phyloP scores from a whole-genome alignment of 2,113 vertebrate genomes.

The Suncus etruscus region DNA sequence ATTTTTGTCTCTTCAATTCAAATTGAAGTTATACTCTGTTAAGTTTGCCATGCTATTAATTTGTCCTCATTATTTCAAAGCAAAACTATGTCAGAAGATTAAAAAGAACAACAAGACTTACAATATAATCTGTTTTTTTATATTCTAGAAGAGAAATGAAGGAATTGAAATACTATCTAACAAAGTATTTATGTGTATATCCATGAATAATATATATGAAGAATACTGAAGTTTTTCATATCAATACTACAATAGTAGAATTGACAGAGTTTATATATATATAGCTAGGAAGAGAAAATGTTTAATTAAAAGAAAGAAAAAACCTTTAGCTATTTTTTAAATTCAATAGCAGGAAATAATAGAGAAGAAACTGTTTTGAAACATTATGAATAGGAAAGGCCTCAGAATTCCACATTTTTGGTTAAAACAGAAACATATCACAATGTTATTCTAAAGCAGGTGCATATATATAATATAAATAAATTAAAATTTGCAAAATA shows the following conservation, averaged over 20 bases:
- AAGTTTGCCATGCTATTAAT: slow-evolving; percentile 59
- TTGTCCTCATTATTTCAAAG: slow-evolving; percentile 76
- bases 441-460: slow-evolving; percentile 34
- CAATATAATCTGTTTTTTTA: slow-evolving; percentile 64
- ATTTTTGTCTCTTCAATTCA: slow-evolving; percentile 78
- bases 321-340: slow-evolving; percentile 77
- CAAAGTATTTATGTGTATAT: slow-evolving; percentile 66
- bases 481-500: slow-evolving; percentile 59
- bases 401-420: slow-evolving; percentile 53
- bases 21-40: slow-evolving; percentile 71
- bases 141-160: slow-evolving; percentile 77
- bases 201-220: slow-evolving; percentile 45
- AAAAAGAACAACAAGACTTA: slow-evolving; percentile 54
- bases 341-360: slow-evolving; percentile 68
- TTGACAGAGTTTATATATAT: slow-evolving; percentile 79
- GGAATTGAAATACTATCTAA: slow-evolving; percentile 65
- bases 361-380: slow-evolving; percentile 68
- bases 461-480: slow-evolving; percentile 24
- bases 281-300: slow-evolving; percentile 73
- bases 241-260: slow-evolving; percentile 67
- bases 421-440: slow-evolving; percentile 48
- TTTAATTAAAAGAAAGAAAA: slow-evolving; percentile 77
- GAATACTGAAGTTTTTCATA: slow-evolving; percentile 78
- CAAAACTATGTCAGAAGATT: slow-evolving; percentile 61
- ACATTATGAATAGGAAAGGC: slow-evolving; percentile 35